phyloP scores from a whole-genome alignment of 1,140 invertebrate genomes.

The Schlechtendalia chinensis region DNA sequence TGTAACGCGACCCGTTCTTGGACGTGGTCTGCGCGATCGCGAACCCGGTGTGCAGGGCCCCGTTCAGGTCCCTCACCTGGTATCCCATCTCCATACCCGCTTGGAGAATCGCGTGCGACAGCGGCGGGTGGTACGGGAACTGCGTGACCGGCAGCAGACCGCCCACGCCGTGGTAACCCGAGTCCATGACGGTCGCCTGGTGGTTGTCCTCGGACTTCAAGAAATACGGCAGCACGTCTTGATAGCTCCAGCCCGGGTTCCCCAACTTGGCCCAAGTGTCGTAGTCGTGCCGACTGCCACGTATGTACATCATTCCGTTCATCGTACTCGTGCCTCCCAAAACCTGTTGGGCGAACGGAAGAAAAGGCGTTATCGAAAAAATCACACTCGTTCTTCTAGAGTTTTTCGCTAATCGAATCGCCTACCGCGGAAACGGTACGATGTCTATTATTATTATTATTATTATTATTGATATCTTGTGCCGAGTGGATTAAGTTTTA shows the following conservation, averaged over 20 bases:
- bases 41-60: constrained; percentile 74
- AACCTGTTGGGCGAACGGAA: constrained; percentile 61
- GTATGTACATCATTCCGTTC: constrained; percentile 96
- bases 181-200: constrained; percentile 69
- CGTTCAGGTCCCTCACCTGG: constrained; percentile 78
- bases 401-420: no score
- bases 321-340: constrained; percentile 89
- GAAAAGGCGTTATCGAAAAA: no score
- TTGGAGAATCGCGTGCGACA: constrained; percentile 79
- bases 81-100: constrained; percentile 59
- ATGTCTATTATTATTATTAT: no score
- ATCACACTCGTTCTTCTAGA: no score
- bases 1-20: constrained; percentile 81
- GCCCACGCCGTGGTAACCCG: constrained; percentile 73
- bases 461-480: no score
- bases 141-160: constrained; percentile 76
- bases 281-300: constrained; percentile 86
- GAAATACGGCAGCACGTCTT: constrained; percentile 85
- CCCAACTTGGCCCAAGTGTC: constrained; percentile 85
- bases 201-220: constrained; percentile 82
- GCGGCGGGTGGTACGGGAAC: constrained; percentile 81
- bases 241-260: constrained; percentile 85
- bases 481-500: no score
- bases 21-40: constrained; percentile 84
- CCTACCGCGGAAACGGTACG: no score